Base-by-base conservation (phyloP, 2,888 invertebrate genomes). In the Carabus problematicus region DNA sequence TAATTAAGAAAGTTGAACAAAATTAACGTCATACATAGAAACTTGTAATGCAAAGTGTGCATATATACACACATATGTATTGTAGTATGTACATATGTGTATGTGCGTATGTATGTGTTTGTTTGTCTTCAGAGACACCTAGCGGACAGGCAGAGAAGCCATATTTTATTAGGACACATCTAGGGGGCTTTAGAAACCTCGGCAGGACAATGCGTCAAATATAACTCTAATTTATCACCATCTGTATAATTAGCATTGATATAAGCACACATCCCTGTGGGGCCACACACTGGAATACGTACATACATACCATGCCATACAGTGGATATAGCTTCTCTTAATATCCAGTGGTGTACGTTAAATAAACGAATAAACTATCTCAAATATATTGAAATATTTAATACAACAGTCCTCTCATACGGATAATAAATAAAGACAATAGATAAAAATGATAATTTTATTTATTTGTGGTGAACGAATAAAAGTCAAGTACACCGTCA, bases 171-270 rank as follows among this genome's bases (percentile, higher is more conserved):
- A 61, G 61, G 47, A 59, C 43, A 59, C n/a, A 59, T 42, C 42
- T 59, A 47, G 19, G 61, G 52, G 42, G 42, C 39, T 29, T 47
- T 19, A 39, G 61, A 52, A 54, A 12, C 42, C 63, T 52, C 63
- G 16, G 54, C 29, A 39, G 52, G 41, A 52, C 63, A 16, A 64
- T 64, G 63, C 54, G 63, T 64, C 63, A 64, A 64, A 64, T 61
- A 64, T 64, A 64, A 64, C 63, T 54, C 63, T 64, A 64, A 64
- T 64, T 64, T 64, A 64, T 64, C 63, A 64, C 63, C 63, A 64
- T 64, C 63, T 64, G 63, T 41, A 52, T 64, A 64, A 64, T 64
- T 64, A 64, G 54, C 63, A 64, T 64, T 64, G 63, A 64, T 64
- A 64, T 42, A 52, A 64, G 54, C 54, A 61, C 39, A 39, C 59